These are phyloP conservation scores for Spisula subtruncata DNA, from an alignment of 2,888 invertebrate genomes.

Conservation along the genomic window DNA sequence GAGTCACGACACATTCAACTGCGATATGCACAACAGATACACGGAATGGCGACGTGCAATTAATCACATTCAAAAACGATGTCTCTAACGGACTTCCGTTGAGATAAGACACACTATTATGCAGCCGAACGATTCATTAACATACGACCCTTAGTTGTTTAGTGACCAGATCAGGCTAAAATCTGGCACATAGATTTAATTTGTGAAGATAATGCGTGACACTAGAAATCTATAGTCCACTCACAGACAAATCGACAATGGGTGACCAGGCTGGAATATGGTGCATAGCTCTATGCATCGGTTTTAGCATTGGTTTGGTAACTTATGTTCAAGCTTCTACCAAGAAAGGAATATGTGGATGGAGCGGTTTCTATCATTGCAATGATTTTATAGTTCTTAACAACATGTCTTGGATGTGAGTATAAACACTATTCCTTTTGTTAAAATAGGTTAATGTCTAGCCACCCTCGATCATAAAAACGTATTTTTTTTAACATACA, in stretches of 20 bases:
- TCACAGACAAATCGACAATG: not conserved
- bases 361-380: not conserved
- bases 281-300: not conserved
- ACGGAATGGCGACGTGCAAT: too few species aligned
- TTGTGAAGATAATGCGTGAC: too few species aligned
- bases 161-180: too few species aligned
- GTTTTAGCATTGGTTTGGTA: not conserved
- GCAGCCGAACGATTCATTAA: not conserved
- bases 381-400: slow-evolving; percentile 37
- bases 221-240: too few species aligned
- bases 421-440: not conserved
- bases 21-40: too few species aligned
- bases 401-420: slow-evolving; percentile 42
- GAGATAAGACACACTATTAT: too few species aligned
- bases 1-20: too few species aligned
- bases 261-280: not conserved
- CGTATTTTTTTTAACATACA: not conserved
- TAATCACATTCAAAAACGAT: too few species aligned
- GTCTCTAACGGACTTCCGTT: too few species aligned
- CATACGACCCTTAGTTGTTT: not conserved
- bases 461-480: not conserved
- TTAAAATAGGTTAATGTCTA: not conserved
- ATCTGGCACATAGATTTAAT: too few species aligned
- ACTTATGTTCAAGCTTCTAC: not conserved
- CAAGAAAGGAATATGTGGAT: slow-evolving; percentile 37